phyloP scores from a whole-genome alignment of 1,140 invertebrate genomes.

The Lepidurus apus region DNA sequence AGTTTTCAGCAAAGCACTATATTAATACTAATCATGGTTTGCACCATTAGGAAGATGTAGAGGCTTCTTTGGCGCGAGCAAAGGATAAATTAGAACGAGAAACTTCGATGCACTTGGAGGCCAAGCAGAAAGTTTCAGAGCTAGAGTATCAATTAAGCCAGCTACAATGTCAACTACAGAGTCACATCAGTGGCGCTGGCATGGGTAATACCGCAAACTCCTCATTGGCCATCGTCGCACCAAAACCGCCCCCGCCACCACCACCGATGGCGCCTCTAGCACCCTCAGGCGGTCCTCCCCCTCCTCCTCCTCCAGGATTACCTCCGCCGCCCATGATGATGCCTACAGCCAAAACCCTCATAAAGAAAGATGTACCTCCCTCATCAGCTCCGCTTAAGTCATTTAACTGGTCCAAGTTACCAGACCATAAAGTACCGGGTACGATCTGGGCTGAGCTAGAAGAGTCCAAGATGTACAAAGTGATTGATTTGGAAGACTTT shows the following conservation, averaged over 20 bases:
- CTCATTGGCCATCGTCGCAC: slow-evolving; percentile 37
- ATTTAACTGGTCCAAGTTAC: slow-evolving; percentile 95
- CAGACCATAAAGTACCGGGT: slow-evolving; percentile 73
- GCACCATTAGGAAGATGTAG: slow-evolving; percentile 68
- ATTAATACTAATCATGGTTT: neutral
- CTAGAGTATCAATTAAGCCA: slow-evolving; percentile 67
- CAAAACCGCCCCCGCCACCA: slow-evolving; percentile 49
- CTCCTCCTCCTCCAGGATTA: slow-evolving; percentile 42
- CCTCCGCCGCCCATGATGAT: slow-evolving; percentile 42
- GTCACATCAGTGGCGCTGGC: slow-evolving; percentile 23
- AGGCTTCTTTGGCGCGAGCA: slow-evolving; percentile 71
- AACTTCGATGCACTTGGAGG: slow-evolving; percentile 76
- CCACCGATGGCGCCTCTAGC: slow-evolving; percentile 51
- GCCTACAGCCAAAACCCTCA: slow-evolving; percentile 54
- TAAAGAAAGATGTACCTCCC: slow-evolving; percentile 68
- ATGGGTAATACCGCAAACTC: slow-evolving; percentile 38
- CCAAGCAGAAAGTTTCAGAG: slow-evolving; percentile 68
- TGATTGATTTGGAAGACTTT: slow-evolving; percentile 86
- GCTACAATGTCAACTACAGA: slow-evolving; percentile 61
- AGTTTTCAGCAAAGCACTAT: neutral
- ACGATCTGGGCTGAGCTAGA: slow-evolving; percentile 93
- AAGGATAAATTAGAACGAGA: slow-evolving; percentile 87
- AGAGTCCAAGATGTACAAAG: slow-evolving; percentile 83
- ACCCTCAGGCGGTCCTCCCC: slow-evolving; percentile 50
- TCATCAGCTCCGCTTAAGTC: slow-evolving; percentile 88